Base-by-base conservation (phyloP, 2,113 vertebrate genomes). In the Myiozetetes cayanensis region DNA sequence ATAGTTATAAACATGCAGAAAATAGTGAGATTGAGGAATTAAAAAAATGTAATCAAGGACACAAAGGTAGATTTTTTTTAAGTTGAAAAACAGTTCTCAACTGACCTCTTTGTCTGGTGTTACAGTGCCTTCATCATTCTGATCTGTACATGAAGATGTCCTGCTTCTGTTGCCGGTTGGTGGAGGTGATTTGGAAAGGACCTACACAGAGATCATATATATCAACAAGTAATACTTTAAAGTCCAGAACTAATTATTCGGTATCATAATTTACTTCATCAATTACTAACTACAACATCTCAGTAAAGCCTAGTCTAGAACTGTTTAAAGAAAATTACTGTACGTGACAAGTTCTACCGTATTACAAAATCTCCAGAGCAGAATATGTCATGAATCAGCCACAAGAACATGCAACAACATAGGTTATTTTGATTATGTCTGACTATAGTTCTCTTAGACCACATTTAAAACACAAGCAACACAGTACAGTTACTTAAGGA, bases 81-180 rank as follows among this genome's bases (percentile, higher is more conserved):
- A 86, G 17, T 27, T 56, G 47, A 80, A 82, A 65, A 90, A 18
- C 14, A 44, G 31, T 72, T 93, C 44, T 92, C 55, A 94, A 87
- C 98, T 97, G 92, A 99, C 99, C 99, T 99, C 99, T 98, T 98
- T 98, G 89, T 99, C 98, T 67, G 98, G 98, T 83, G 97, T 94
- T 76, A 92, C 95, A 33, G 95, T 94, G 70, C 92, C 90, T 88
- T 98, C 98, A 90, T 99, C 98, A 41, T 97, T 97, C 39, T 97
- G 97, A 67, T 98, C 97, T 39, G 98, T 93, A 61, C 97, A 96
- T 0, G 98, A 98, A 94, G 98, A 96, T 7, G 95, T 87, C 52
- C 97, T 96, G 58, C 93, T 98, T 84, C 97, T 96, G 73, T 53
- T 76, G 71, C 46, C 93, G 72, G 82, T 11, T 84, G 97, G 71